Conservation (phyloP, 2,888 invertebrate species). For the Drosophila nr. medialis region DNA sequence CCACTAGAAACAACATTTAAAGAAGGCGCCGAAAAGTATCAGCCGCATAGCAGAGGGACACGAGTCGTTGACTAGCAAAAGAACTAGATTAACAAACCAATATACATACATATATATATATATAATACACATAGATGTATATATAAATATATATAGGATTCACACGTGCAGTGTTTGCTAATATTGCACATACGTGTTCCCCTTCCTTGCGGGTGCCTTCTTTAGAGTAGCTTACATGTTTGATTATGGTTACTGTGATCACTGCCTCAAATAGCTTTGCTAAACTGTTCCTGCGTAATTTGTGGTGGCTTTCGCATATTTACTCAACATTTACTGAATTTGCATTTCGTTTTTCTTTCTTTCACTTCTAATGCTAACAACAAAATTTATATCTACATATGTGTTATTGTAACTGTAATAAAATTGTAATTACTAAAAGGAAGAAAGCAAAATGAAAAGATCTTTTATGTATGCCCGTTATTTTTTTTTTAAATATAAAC, state of each 20-base stretch:
- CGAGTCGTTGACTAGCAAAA: background rate
- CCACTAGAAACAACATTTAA: constrained; percentile 11
- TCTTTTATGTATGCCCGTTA: constrained; percentile 49
- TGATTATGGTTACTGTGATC: constrained; percentile 13
- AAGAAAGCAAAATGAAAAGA: constrained; percentile 64
- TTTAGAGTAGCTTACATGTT: background rate
- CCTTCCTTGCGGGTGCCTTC: background rate
- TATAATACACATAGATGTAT: no score
- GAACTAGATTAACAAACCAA: background rate
- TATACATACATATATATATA: background rate
- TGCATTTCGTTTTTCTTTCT: constrained; percentile 35
- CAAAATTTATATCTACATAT: constrained; percentile 71
- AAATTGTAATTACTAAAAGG: constrained; percentile 61
- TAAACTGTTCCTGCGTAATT: constrained; percentile 13
- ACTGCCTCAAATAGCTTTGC: constrained; percentile 10
- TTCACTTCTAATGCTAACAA: constrained; percentile 62
- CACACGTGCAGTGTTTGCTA: constrained; percentile 2
- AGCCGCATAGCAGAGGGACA: constrained; percentile 1
- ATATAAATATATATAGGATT: background rate
- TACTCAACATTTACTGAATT: constrained; percentile 39
- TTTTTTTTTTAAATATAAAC: constrained; percentile 63
- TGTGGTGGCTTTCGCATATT: constrained; percentile 22
- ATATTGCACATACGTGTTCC: constrained; percentile 7
- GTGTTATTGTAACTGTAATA: constrained; percentile 58
- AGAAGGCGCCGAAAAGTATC: constrained; percentile 5